Evolutionary conservation across 2,113 vertebrate species (phyloP), one percentile per base, ranked within the genome.

Genomic region (Nestor notabilis): DNA sequence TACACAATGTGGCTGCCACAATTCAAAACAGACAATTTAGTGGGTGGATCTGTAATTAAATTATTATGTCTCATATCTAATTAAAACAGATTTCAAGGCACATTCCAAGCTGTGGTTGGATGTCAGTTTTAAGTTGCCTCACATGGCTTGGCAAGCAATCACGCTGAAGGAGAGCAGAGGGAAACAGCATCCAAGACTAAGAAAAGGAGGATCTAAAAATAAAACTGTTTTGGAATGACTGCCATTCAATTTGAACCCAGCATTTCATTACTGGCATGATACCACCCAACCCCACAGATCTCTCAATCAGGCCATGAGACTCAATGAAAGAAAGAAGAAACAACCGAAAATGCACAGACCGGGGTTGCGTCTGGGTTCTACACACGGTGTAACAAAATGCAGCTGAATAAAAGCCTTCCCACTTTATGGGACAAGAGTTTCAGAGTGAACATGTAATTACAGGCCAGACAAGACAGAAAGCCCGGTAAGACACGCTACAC

Each of bases 31-130:
- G 77, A 92, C 89, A 95, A 96, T 96, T 95, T 95, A 92, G 91
- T 94, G 94, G 97, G 94, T 89, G 93, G 97, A 96, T 91, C 93
- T 63, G 91, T 95, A 95, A 97, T 97, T 96, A 97, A 95, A 96
- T 96, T 97, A 95, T 97, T 96, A 96, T 87, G 91, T 79, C 89
- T 95, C 81, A 39, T 93, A 97, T 93, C 94, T 96, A 96, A 97
- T 97, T 96, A 96, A 94, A 96, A 78, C 85, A 94, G 93, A 94
- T 97, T 96, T 77, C 93, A 95, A 95, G 94, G 96, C 96, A 89
- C 87, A 91, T 96, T 97, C 96, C 96, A 97, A 83, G 95, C 97
- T 94, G 95, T 49, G 93, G 85, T 83, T 94, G 78, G 89, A 93
- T 94, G 79, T 95, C 94, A 72, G 85, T 70, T 94, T 78, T 79